Evolutionary conservation across 2,888 invertebrate species (phyloP).

Genomic region (Trachelus stipa): DNA sequence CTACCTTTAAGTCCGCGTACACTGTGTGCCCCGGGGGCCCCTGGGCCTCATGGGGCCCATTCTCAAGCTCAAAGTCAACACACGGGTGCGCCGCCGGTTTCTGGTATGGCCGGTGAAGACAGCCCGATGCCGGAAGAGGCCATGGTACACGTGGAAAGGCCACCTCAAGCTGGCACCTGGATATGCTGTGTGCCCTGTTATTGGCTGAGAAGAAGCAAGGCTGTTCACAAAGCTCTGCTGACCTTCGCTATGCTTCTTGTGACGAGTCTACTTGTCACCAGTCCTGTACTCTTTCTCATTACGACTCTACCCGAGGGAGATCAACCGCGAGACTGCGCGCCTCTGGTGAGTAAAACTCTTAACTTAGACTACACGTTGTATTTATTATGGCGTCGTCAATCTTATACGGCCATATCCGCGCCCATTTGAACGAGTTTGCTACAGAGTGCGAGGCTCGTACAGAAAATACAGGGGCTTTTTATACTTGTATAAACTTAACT

Average conservation of each 20-base stretch:
- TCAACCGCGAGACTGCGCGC: slow-evolving; percentile 60
- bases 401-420: not conserved
- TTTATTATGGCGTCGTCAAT: not conserved
- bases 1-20: slow-evolving; percentile 56
- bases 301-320: slow-evolving; percentile 65
- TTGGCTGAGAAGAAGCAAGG: slow-evolving; percentile 71
- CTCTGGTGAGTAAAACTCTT: slow-evolving; percentile 53
- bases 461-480: not conserved
- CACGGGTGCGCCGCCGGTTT: slow-evolving; percentile 6
- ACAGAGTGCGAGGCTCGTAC: not conserved
- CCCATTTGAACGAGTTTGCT: not conserved
- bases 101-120: slow-evolving; percentile 17
- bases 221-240: slow-evolving; percentile 72
- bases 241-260: slow-evolving; percentile 73
- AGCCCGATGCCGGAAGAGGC: slow-evolving; percentile 49
- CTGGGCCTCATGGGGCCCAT: slow-evolving; percentile 36
- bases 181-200: slow-evolving; percentile 72
- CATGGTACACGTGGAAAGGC: slow-evolving; percentile 57
- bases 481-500: not conserved
- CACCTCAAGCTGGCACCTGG: slow-evolving; percentile 66
- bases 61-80: slow-evolving; percentile 33
- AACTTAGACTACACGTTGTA: not conserved
- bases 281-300: slow-evolving; percentile 72
- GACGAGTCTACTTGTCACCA: slow-evolving; percentile 72
- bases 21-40: slow-evolving; percentile 42